These are phyloP conservation scores for Creontiades dilutus DNA, from an alignment of 2,888 invertebrate species.

Conservation along the genomic window DNA sequence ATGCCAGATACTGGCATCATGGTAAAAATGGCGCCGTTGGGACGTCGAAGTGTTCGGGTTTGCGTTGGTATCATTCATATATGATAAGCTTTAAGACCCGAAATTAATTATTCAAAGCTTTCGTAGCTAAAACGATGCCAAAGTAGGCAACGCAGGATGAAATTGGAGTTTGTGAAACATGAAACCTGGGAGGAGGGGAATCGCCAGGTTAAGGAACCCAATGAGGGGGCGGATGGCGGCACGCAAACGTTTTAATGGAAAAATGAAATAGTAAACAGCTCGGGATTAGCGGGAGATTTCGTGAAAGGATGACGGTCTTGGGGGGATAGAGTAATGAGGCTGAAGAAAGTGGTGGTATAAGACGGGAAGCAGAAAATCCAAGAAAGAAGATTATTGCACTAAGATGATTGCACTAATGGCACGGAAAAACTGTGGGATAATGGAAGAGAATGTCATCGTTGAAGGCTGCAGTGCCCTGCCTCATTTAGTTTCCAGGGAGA, in stretches of 20 bases:
- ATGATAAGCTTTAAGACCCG: too few species aligned
- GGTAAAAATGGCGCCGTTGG: too few species aligned
- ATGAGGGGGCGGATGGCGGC: neutral
- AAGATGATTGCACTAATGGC: constrained; percentile 16
- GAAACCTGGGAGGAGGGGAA: neutral
- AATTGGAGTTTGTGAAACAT: constrained; percentile 2
- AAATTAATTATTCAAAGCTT: too few species aligned
- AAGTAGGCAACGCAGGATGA: neutral
- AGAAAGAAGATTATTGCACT: neutral
- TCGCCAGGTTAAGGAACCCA: neutral
- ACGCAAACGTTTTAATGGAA: constrained; percentile 42
- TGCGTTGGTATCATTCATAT: too few species aligned
- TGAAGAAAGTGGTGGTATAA: neutral
- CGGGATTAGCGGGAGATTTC: neutral
- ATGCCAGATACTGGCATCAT: too few species aligned
- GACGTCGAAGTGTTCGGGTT: too few species aligned
- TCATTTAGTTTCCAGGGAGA: too few species aligned
- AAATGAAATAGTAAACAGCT: constrained; percentile 36
- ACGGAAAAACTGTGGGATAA: neutral
- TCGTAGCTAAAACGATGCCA: too few species aligned
- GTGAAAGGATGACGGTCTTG: neutral
- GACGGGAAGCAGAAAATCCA: neutral
- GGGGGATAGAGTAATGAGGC: neutral
- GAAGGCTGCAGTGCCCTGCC: too few species aligned
- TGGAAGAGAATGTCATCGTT: neutral